A percentile compares a stretch with the other conserved stretches of the same genome.
Conservation (phyloP, 2,797 vertebrate genomes). For the Chrysocyon brachyurus region DNA sequence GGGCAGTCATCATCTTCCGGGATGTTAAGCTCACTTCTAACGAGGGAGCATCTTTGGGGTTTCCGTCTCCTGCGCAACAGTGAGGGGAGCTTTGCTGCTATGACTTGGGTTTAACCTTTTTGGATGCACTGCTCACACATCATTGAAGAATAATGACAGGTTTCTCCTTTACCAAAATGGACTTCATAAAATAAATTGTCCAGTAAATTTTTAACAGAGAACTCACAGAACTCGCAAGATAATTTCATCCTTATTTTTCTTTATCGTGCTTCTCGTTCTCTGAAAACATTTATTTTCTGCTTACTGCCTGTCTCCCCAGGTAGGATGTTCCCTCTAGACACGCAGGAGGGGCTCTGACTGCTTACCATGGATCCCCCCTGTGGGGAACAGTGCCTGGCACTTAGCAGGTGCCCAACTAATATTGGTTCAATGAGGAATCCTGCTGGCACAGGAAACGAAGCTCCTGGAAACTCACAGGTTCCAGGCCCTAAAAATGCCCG, state of each 20-base stretch:
- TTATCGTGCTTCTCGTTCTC: fast-evolving
- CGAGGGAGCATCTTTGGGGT: not conserved
- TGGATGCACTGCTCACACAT: not conserved
- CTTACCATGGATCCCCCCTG: fast-evolving
- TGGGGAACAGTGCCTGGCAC: fast-evolving
- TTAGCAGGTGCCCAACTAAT: fast-evolving
- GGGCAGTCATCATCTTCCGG: not conserved
- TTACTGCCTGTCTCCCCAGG: fast-evolving
- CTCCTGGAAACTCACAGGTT: not conserved
- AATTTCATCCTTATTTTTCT: constrained; percentile 39
- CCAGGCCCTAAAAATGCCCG: not conserved
- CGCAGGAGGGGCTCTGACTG: not conserved
- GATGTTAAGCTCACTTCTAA: not conserved
- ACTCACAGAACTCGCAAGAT: not conserved
- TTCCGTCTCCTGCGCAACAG: not conserved
- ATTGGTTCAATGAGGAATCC: not conserved
- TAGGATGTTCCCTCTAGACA: not conserved
- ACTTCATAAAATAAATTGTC: not conserved
- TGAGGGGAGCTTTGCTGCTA: not conserved
- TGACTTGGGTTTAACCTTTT: not conserved
- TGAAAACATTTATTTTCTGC: not conserved
- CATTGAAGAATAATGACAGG: not conserved
- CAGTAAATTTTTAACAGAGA: not conserved
- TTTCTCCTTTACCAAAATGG: not conserved
- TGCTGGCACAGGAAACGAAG: fast-evolving